Conservation (phyloP, 2,888 invertebrate species). For the Agonopterix alstromeriana region DNA sequence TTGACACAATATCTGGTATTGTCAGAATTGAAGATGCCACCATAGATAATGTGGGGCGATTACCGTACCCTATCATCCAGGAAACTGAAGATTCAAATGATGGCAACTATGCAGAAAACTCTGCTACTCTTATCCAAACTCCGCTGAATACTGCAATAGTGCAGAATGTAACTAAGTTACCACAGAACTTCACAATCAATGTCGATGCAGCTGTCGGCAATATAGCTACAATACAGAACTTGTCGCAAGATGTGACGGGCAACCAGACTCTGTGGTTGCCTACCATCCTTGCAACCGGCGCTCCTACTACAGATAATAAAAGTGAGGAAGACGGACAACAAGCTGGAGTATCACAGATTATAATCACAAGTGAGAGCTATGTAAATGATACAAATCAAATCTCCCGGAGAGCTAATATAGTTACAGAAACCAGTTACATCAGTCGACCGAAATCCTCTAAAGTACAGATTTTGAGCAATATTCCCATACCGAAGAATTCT, state of each 20-base stretch:
- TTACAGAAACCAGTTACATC: slow-evolving; percentile 58
- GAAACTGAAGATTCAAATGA: slow-evolving; percentile 59
- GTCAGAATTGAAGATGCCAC: slow-evolving; percentile 60
- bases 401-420: slow-evolving; percentile 54
- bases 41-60: slow-evolving; percentile 54
- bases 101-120: slow-evolving; percentile 56
- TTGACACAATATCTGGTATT: slow-evolving; percentile 59
- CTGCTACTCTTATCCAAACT: slow-evolving; percentile 59
- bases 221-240: slow-evolving; percentile 66
- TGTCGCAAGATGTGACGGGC: slow-evolving; percentile 60
- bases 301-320: slow-evolving; percentile 45
- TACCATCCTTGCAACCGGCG: slow-evolving; percentile 60
- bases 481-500: slow-evolving; percentile 63
- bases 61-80: slow-evolving; percentile 61
- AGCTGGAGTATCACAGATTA: slow-evolving; percentile 61
- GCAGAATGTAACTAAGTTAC: slow-evolving; percentile 66
- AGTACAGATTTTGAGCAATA: slow-evolving; percentile 71
- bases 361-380: slow-evolving; percentile 67
- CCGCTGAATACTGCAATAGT: slow-evolving; percentile 63
- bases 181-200: slow-evolving; percentile 69
- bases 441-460: slow-evolving; percentile 59
- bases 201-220: slow-evolving; percentile 66
- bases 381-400: slow-evolving; percentile 48
- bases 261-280: slow-evolving; percentile 68
- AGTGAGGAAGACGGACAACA: slow-evolving; percentile 54